Evolutionary conservation across 2,888 invertebrate species (phyloP), one percentile per base, ranked within the genome.

Genomic region (Agrotis segetum): DNA sequence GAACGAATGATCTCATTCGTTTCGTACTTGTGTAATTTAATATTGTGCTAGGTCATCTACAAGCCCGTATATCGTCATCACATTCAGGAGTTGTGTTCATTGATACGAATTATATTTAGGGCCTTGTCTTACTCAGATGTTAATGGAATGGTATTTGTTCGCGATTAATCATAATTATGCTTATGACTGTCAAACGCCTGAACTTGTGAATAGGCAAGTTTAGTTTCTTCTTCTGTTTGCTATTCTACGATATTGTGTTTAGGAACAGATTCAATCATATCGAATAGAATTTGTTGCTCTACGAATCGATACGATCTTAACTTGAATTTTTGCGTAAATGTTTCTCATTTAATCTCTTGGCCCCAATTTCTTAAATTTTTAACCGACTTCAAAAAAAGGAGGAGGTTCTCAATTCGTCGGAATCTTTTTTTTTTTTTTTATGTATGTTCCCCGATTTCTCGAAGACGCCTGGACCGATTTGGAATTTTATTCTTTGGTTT

Each of bases 11-110:
- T 79, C 82, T 40, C 40, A 40, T 40, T 40, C 40, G 40, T 40
- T 40, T 40, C 40, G 40, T 40, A 79, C 56, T 59, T 16, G 29
- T 68, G 67, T 79, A 77, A 79, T 63, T 52, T 49, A 34, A 79
- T 82, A 82, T 82, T 79, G 73, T 72, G 82, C 79, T 79, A 82
- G 79, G 79, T 82, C 79, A 82, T 81, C 62, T 55, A 65, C 52
- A 2, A 29, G 59, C 59, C 55, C 44, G 24, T 55, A 61, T 67
- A 61, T 67, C 52, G 61, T 77, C 81, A 76, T 64, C 60, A 58
- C 50, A 74, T 68, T 67, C 63, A 64, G 17, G 34, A 77, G 44
- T 46, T 16, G 34, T 47, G 21, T 62, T 77, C 82, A 79, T 77
- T 74, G 68, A 71, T 63, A 72, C 29, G 17, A 81, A 81, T 60